Evolutionary conservation across 2,888 invertebrate species (phyloP).

Genomic region (Zaprionus bogoriensis): DNA sequence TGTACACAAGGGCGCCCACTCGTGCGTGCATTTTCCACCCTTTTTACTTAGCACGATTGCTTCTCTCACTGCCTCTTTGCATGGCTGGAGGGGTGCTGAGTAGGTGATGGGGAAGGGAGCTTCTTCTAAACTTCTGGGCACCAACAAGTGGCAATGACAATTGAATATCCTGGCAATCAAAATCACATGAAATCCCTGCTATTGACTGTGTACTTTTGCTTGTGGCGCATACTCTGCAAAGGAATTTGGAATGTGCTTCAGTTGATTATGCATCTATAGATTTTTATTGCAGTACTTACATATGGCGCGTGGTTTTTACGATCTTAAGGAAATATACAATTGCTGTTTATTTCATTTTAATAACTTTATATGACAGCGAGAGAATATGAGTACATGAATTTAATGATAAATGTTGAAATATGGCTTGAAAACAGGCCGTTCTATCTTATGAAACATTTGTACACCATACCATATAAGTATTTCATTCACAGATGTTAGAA

Average conservation of each 20-base stretch:
- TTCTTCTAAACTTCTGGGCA: slow-evolving; percentile 10
- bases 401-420: too few species aligned
- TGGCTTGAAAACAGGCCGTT: too few species aligned
- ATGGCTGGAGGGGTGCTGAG: background rate
- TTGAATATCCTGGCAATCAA: slow-evolving; percentile 78
- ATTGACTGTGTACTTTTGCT: slow-evolving; percentile 17
- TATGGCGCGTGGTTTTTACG: background rate
- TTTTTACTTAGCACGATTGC: slow-evolving; percentile 59
- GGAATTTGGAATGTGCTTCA: slow-evolving; percentile 14
- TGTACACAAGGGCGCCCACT: slow-evolving; percentile 26
- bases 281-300: slow-evolving; percentile 14
- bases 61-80: slow-evolving; percentile 18
- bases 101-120: background rate
- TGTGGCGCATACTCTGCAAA: background rate
- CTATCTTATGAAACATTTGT: too few species aligned
- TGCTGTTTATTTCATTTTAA: background rate
- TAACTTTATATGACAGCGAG: background rate
- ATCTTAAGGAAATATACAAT: slow-evolving; percentile 8
- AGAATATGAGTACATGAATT: background rate
- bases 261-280: slow-evolving; percentile 39
- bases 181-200: slow-evolving; percentile 65
- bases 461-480: too few species aligned
- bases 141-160: slow-evolving; percentile 78
- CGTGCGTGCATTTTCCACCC: slow-evolving; percentile 66
- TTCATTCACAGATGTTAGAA: too few species aligned